Conservation (phyloP, 2,888 invertebrate species). For the Epinotia brunnichana region DNA sequence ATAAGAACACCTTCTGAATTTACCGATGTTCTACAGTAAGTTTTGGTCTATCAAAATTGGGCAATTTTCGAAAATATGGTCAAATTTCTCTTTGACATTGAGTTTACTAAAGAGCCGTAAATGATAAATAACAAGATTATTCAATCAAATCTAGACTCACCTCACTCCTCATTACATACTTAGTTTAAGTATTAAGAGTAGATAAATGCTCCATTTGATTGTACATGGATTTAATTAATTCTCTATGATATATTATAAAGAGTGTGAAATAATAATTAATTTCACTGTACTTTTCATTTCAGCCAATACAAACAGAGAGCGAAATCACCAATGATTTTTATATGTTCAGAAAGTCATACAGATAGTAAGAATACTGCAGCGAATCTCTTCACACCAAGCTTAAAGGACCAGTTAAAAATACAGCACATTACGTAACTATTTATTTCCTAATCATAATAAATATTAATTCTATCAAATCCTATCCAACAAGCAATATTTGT, state of each 20-base stretch:
- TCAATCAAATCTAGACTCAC: too few species aligned
- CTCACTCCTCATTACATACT: too few species aligned
- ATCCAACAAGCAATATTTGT: too few species aligned
- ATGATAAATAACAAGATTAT: too few species aligned
- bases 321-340: conserved; percentile 87
- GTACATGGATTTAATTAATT: background rate
- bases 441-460: background rate
- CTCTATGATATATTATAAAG: background rate
- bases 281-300: conserved; percentile 52
- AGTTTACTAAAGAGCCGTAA: too few species aligned
- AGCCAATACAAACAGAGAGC: conserved; percentile 85
- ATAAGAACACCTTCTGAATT: conserved; percentile 86
- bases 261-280: background rate
- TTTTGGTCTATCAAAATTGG: conserved; percentile 45
- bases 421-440: conserved; percentile 86
- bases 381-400: conserved; percentile 86
- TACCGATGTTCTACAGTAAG: conserved; percentile 87
- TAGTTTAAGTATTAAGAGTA: too few species aligned
- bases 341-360: conserved; percentile 87
- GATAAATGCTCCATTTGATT: background rate
- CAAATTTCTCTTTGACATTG: too few species aligned
- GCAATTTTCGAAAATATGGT: too few species aligned
- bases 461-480: background rate
- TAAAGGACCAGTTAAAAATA: conserved; percentile 86
- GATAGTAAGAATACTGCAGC: conserved; percentile 83